These are phyloP conservation scores for Tinea semifulvella DNA, from an alignment of 2,888 invertebrate genomes.

Conservation along the genomic window DNA sequence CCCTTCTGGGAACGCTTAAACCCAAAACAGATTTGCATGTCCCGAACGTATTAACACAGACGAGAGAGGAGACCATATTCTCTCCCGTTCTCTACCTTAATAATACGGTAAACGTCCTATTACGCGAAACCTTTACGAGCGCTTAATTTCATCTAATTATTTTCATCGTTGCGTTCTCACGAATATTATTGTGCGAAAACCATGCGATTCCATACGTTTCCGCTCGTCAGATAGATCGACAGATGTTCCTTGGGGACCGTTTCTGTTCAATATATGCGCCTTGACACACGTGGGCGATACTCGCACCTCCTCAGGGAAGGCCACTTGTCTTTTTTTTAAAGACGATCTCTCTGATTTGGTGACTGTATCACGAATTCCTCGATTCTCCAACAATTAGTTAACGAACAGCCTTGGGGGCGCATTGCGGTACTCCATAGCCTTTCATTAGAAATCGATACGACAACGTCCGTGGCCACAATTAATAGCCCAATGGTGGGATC, in stretches of 20 bases:
- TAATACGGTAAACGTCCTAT: conserved; percentile 50
- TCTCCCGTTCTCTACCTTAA: conserved; percentile 39
- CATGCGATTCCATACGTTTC: conserved; percentile 3
- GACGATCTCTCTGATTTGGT: conserved; percentile 1
- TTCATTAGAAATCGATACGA: conserved; percentile 54
- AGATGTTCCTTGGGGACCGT: conserved; percentile 36
- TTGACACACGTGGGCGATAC: conserved; percentile 30
- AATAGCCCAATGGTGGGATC: conserved; percentile 35
- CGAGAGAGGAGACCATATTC: conserved; percentile 21
- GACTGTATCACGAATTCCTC: conserved; percentile 1
- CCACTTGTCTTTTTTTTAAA: conserved; percentile 23
- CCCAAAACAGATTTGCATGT: conserved; percentile 62
- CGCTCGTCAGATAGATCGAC: conserved; percentile 18
- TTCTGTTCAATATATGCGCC: not conserved
- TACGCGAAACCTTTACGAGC: conserved; percentile 41
- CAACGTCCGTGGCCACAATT: conserved; percentile 39
- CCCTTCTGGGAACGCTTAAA: conserved; percentile 62
- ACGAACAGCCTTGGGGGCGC: conserved; percentile 27
- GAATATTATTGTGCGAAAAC: conserved; percentile 35
- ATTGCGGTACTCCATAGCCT: conserved; percentile 40
- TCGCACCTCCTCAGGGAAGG: conserved; percentile 28
- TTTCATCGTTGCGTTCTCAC: conserved; percentile 54
- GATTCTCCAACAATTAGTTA: conserved; percentile 1
- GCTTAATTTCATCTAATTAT: conserved; percentile 59
- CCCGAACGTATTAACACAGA: conserved; percentile 42